Evolutionary conservation across 2,113 vertebrate genomes (phyloP), one percentile per base, ranked within the genome.

Genomic region (Gopherus flavomarginatus): DNA sequence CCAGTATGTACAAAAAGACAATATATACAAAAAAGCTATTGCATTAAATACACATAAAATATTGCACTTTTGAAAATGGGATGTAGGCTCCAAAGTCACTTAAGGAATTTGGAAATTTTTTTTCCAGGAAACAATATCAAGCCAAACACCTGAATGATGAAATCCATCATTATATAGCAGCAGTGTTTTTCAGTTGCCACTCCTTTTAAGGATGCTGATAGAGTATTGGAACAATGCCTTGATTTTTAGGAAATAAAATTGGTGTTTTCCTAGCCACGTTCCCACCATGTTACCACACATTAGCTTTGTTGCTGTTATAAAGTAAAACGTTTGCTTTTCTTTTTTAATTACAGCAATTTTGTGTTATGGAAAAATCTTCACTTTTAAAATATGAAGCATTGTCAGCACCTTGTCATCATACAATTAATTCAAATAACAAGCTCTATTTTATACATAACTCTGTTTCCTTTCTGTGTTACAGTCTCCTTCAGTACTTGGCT

Each of bases 161-260:
- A 96, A 90, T 90, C 72, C 19, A 3, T 87, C 50, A 50, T 50
- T 50, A 50, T 82, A 81, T 35, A 80, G 4, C 85, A 84, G 80
- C 49, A 42, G 24, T 89, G 47, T 56, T 92, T 94, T 92, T 96
- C 81, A 83, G 93, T 57, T 88, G 86, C 52, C 35, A 16, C 82
- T n/a, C 86, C 10, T 95, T 89, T 93, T 75, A 87, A 90, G 90
- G 87, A 92, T 88, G 86, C 86, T 94, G 92, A 94, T 93, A 94
- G 87, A 92, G 89, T 90, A 56, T 38, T 94, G 87, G 93, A 86
- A 81, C 11, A 42, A 56, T 94, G 92, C 89, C 88, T 90, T 87
- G 24, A 83, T 88, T 95, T 92, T 91, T 52, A 85, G 90, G 80
- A 94, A 92, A 84, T 54, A 42, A 9, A 26, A 12, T 35, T 83